Evolutionary conservation across 2,888 invertebrate species (phyloP), one percentile per base, ranked within the genome.

Genomic region (Tipula helvola): DNA sequence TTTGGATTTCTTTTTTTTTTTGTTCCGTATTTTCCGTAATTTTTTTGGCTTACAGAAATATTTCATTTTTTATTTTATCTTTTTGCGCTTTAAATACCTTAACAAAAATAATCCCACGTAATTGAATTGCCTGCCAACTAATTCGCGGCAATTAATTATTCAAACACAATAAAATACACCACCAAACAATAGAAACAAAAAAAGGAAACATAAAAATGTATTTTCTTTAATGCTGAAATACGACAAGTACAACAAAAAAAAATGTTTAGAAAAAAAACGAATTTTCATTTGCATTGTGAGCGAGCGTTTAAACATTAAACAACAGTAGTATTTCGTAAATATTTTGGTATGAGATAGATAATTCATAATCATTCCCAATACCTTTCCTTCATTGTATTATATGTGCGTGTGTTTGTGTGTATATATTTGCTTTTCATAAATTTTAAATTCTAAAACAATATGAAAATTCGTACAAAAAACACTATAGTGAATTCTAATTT

Each of bases 71-170:
- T 28, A 12, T 28, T 28, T 71, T 28, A 18, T 57, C 5, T 57
- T 71, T 7, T 28, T 71, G 71, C 28, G 28, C 18, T 71, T 18
- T 7, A 57, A 57, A 57, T 57, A 57, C 7, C 71, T 71, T 71
- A 28, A 71, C 16, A 52, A 52, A 71, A 71, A 71, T 28, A 71
- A 71, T 71, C 71, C 71, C 71, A 71, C 71, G 71, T 71, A 71
- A 71, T 71, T 71, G 71, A 71, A 71, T 71, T 71, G 71, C 71
- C 71, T 71, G 71, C 71, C 71, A 71, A 71, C 71, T 71, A 71
- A 71, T 71, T 71, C 71, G 71, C 71, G 71, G 71, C 71, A 71
- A 71, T 71, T 71, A 71, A 71, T 71, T 71, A 71, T 71, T 71
- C 71, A 71, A 71, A 71, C 71, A 71, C 71, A 71, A 71, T 71